Base-by-base conservation (phyloP, 1,140 invertebrate species). In the Cyclargus thomasi region DNA sequence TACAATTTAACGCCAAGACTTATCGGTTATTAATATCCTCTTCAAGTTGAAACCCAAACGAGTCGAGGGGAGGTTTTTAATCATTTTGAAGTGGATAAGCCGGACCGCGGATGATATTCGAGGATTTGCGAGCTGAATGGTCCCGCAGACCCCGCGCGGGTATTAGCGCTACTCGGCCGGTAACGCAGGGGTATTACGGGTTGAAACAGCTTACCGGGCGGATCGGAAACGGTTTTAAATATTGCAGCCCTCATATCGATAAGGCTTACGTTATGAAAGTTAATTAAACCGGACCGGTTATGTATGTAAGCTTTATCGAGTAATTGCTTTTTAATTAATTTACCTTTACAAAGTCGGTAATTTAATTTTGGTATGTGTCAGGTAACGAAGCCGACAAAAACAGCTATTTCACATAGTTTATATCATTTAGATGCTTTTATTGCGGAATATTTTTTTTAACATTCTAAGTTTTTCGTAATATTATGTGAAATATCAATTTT, bases 111-210 rank as follows among this genome's bases (percentile, higher is more conserved):
- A 59, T 59, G n/a, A 59, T 59, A 59, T 59, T 59, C 29, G 71
- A 29, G 29, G 80, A 77, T 76, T 75, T 76, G 73, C 68, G 72
- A 72, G 75, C 76, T 75, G 68, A 75, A 76, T 75, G 77, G 78
- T 80, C 65, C 7, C 55, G 0, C 20, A 20, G 55, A 11, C 18
- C 20, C 10, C 18, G 18, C 55, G n/a, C 17, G 55, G 55, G 39
- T 47, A 47, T 47, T 47, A 47, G 39, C 1, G 39, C 14, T 14
- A 47, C 71, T 20, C 53, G 59, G 36, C 55, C n/a, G 17, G 1
- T 59, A 59, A 18, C 55, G 14, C 39, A 1, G 39, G 39, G 39
- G 73, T 78, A 74, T 81, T 76, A 76, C 29, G 29, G 29, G 29
- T 29, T 29, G 4, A 80, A 73, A 72, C 63, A 70, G 57, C 79